Percentiles rank a stretch among this genome's conserved stretches.
Evolutionary conservation across 2,888 invertebrate genomes (phyloP).

Genomic region (Dasysyrphus albostriatus): DNA sequence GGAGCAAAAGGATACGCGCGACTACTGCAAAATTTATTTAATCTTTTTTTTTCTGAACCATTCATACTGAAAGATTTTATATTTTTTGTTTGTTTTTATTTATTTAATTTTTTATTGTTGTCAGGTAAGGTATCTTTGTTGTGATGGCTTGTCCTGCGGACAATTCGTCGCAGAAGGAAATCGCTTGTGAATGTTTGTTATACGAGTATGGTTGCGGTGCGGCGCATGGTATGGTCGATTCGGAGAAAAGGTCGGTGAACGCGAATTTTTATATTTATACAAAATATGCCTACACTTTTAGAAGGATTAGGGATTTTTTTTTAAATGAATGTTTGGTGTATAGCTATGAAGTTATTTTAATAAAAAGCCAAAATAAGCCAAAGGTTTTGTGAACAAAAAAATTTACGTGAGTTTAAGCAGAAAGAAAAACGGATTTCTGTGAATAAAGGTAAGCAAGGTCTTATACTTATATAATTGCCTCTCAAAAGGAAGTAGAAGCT

Average conservation of each 20-base stretch:
- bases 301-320: slow-evolving; percentile 34
- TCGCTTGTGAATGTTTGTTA: slow-evolving; percentile 52
- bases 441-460: no score
- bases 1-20: slow-evolving; percentile 36
- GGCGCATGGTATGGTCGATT: slow-evolving; percentile 38
- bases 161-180: slow-evolving; percentile 69
- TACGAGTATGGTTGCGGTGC: slow-evolving; percentile 45
- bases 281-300: neutral
- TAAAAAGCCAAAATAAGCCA: no score
- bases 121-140: slow-evolving; percentile 34
- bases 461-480: no score
- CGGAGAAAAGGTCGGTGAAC: slow-evolving; percentile 38
- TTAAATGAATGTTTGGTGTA: neutral
- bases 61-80: slow-evolving; percentile 19
- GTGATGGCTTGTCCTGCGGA: slow-evolving; percentile 72
- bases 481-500: no score
- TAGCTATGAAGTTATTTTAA: neutral
- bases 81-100: slow-evolving; percentile 14
- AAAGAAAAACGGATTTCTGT: no score
- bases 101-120: slow-evolving; percentile 11
- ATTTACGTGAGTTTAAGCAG: no score
- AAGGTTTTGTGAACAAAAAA: no score
- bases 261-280: slow-evolving; percentile 22
- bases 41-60: slow-evolving; percentile 5
- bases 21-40: slow-evolving; percentile 40